These are phyloP conservation scores for Cordilura impudica DNA, from an alignment of 2,888 invertebrate species.

Conservation along the genomic window DNA sequence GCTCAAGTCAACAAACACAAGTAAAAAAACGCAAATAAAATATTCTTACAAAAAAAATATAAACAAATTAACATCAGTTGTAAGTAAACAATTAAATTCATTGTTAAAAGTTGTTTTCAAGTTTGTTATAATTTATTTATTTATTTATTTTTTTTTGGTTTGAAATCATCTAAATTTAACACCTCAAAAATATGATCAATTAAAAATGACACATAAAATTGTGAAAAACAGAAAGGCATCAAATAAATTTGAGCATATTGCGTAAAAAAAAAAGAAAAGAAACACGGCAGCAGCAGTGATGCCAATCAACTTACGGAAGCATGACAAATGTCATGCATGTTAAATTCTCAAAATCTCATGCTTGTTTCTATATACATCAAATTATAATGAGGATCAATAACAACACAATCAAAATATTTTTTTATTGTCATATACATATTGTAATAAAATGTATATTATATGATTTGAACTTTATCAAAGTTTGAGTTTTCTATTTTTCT, in stretches of 20 bases:
- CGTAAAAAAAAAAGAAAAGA: background rate
- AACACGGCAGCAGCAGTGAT: background rate
- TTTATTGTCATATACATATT: too few species aligned
- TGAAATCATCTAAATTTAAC: background rate
- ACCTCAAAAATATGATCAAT: background rate
- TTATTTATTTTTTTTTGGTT: too few species aligned
- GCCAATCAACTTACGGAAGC: slow-evolving; percentile 28
- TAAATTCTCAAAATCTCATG: slow-evolving; percentile 42
- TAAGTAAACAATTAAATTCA: too few species aligned
- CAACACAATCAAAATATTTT: too few species aligned
- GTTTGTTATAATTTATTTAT: background rate
- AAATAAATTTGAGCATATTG: background rate
- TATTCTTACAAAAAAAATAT: too few species aligned
- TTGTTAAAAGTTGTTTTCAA: too few species aligned
- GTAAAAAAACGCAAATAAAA: too few species aligned
- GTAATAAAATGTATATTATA: too few species aligned
- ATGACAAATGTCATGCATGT: slow-evolving; percentile 46
- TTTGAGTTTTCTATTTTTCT: too few species aligned
- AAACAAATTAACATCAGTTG: too few species aligned
- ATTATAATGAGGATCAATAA: slow-evolving; percentile 21
- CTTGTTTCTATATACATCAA: slow-evolving; percentile 38
- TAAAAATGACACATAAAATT: slow-evolving; percentile 12
- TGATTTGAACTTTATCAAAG: too few species aligned
- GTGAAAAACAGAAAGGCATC: background rate
- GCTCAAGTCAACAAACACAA: too few species aligned